A percentile compares a stretch with the other conserved stretches of the same genome.
Conservation (phyloP, 2,113 vertebrate genomes). For the Peromyscus californicus region DNA sequence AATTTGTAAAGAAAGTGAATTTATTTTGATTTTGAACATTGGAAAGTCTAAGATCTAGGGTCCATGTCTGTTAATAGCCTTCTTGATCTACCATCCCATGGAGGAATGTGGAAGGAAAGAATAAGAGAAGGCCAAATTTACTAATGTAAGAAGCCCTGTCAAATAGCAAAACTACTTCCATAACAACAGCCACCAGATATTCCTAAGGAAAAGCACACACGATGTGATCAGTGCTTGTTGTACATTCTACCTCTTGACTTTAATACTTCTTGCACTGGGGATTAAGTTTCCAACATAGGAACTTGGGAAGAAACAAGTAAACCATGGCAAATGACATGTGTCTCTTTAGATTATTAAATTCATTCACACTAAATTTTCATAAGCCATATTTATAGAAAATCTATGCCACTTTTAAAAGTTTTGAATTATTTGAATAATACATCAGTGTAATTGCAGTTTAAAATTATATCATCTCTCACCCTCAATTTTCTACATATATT, state of each 20-base stretch:
- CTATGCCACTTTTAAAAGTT: not conserved
- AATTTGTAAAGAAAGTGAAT: not conserved
- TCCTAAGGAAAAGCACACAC: not conserved
- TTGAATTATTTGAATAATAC: not conserved
- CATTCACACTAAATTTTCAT: not conserved
- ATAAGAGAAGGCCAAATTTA: not conserved
- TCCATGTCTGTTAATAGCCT: not conserved
- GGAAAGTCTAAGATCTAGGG: not conserved
- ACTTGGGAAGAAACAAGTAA: not conserved
- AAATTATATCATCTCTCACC: not conserved
- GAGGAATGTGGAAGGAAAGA: too few species aligned
- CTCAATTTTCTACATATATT: not conserved
- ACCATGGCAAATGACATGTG: rapidly evolving
- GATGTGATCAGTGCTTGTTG: not conserved
- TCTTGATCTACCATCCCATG: not conserved
- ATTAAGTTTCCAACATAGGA: not conserved
- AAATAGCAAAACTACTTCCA: not conserved
- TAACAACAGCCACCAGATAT: not conserved
- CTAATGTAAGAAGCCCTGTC: not conserved
- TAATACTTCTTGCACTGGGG: not conserved
- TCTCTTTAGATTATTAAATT: not conserved
- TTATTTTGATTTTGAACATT: not conserved
- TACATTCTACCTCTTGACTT: not conserved
- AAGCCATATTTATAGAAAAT: not conserved
- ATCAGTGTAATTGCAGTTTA: not conserved